Evolutionary conservation across 2,797 vertebrate genomes (phyloP).

Genomic region (Cirrhinus molitorella): DNA sequence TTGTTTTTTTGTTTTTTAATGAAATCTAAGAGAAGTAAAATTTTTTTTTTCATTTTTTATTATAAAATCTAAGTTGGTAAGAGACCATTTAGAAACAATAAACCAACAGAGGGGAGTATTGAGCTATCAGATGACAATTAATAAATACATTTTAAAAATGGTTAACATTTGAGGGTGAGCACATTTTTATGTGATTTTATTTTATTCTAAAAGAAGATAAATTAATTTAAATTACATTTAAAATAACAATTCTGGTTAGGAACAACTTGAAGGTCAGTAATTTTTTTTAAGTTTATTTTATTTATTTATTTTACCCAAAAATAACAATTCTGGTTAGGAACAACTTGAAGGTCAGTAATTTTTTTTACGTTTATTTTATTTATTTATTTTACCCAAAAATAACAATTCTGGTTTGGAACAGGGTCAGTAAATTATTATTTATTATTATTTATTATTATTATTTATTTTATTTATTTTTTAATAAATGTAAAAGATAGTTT

Average conservation of each 20-base stretch:
- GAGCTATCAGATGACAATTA: not conserved
- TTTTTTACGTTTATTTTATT: not conserved
- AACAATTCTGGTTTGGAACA: not conserved
- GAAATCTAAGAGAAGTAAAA: not conserved
- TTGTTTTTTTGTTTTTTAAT: not conserved
- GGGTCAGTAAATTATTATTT: not conserved
- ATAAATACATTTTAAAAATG: not conserved
- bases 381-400: not conserved
- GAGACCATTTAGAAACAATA: not conserved
- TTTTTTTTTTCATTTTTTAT: not conserved
- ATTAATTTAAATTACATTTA: not conserved
- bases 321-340: not conserved
- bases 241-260: not conserved
- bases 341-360: not conserved
- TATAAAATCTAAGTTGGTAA: not conserved
- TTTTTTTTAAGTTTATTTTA: not conserved
- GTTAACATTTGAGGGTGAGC: not conserved
- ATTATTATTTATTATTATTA: not conserved
- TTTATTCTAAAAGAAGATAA: too few species aligned
- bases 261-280: not conserved
- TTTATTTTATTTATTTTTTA: too few species aligned
- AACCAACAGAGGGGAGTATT: conserved; percentile 46
- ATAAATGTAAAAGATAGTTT: too few species aligned
- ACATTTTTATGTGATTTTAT: not conserved
- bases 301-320: not conserved